Percentiles rank a stretch among this genome's conserved stretches.
phyloP scores from a whole-genome alignment of 1,140 invertebrate species.

The Rhyacophila brunnea region DNA sequence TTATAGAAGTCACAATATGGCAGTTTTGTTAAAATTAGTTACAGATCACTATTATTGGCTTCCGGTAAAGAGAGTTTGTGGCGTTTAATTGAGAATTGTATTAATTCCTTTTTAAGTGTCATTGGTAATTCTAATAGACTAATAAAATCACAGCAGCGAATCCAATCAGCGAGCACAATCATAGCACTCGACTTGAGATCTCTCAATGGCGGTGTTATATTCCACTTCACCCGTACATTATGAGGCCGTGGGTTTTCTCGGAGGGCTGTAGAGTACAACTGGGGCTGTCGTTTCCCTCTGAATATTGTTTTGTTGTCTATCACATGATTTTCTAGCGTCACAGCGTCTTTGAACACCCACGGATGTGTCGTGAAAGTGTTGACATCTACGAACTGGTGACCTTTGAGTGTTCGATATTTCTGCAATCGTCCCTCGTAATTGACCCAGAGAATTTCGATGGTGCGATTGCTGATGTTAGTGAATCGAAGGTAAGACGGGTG shows the following conservation, averaged over 20 bases:
- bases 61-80: too few species aligned
- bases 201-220: slow-evolving; percentile 19
- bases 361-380: slow-evolving; percentile 72
- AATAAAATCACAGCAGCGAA: slow-evolving; percentile 1
- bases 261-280: neutral
- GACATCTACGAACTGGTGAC: slow-evolving; percentile 39
- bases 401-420: slow-evolving; percentile 8
- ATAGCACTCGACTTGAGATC: slow-evolving; percentile 15
- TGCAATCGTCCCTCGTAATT: slow-evolving; percentile 13
- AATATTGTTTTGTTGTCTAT: slow-evolving; percentile 45
- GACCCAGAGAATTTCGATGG: slow-evolving; percentile 24
- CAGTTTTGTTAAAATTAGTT: too few species aligned
- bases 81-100: neutral
- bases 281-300: slow-evolving; percentile 4
- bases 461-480: slow-evolving; percentile 12
- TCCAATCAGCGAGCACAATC: slow-evolving; percentile 6
- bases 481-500: slow-evolving; percentile 14
- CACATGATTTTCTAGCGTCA: slow-evolving; percentile 58
- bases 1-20: too few species aligned
- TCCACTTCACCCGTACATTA: slow-evolving; percentile 42
- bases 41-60: too few species aligned
- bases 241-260: slow-evolving; percentile 23
- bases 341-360: slow-evolving; percentile 67
- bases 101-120: slow-evolving; percentile 15
- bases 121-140: slow-evolving; percentile 11